Evolutionary conservation across 2,797 vertebrate species (phyloP), one percentile per base, ranked within the genome.

Genomic region (Arremon aurantiirostris): DNA sequence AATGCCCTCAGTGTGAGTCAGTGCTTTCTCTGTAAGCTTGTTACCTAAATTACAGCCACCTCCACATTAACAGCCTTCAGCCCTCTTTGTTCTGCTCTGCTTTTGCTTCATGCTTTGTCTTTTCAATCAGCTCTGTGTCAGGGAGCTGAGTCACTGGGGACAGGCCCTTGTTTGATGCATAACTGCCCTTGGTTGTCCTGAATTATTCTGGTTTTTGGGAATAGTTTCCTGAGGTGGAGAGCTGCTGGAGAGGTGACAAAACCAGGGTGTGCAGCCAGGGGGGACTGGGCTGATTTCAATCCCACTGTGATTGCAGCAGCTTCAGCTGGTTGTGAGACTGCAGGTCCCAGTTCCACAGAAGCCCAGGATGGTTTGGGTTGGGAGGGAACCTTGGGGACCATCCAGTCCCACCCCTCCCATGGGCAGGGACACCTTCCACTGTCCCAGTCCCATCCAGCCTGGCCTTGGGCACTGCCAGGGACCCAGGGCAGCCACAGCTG

Each of bases 1-100:
- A 64, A 2, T 53, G 60, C 30, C 50, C 68, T 89, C 28, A 52
- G 79, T 92, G 50, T 96, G 93, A 97, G 86, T 96, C 95, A 94
- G 81, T 44, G 81, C 86, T 82, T 86, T 65, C 68, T 28, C 24
- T 89, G 41, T 49, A 20, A 84, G 90, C 24, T 63, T 57, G 68
- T 82, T 96, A 32, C 93, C 86, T 70, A 94, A 90, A 90, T 91
- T 93, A 39, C 81, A 92, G 64, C 94, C 94, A 95, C 93, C 93
- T 94, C 92, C 95, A 75, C 83, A 7, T 18, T 17, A 49, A 14
- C 91, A 92, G 82, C 94, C 95, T 90, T 39, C 93, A 92, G 56
- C 44, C 56, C 50, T 55, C 75, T 95, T 94, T 93, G 81, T 95
- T 92, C 91, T 87, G 27, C 53, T 84, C 75, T 52, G 46, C 65